Base-by-base conservation (phyloP, 2,113 vertebrate genomes). In the Syngnathus typhle region DNA sequence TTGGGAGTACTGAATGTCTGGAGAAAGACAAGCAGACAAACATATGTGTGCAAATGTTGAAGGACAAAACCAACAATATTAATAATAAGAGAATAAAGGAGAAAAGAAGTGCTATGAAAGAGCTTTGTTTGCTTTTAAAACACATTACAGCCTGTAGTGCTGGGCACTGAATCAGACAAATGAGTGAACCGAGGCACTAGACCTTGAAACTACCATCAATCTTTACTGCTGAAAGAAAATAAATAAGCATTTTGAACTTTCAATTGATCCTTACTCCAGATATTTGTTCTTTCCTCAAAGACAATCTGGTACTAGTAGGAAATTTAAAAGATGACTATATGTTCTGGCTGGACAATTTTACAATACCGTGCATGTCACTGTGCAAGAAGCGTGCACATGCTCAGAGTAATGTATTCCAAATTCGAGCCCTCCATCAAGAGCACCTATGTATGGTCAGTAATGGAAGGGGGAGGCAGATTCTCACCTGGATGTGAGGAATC, bases 171-270 rank as follows among this genome's bases (percentile, higher is more conserved):
- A 47, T 32, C 16, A 37, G 43, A 65, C 23, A 51, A 65, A 68
- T 62, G 23, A 58, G 18, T 18, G 39, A 58, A 67, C 46, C 19
- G 43, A 23, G 18, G 47, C 19, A 36, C 27, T 41, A 67, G 63
- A 77, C 70, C 54, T 70, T 67, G 49, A 61, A 41, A 43, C 43
- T 65, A 7, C 10, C 2, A 54, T n/a, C 43, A 61, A 12, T 27
- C 46, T 11, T 8, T 27, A 15, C 47, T 63, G 39, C 16, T 41
- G 43, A 13, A 49, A 10, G 32, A 4, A 9, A 47, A 55, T 32
- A 54, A 27, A 6, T 19, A 47, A 4, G 11, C 1, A 37, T 60
- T 67, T 49, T 54, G 64, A 1, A 27, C n/a, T 55, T 69, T 51
- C 19, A 64, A 64, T 18, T 72, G 65, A 60, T 60, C 36, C 4